Evolutionary conservation across 2,888 invertebrate genomes (phyloP).

Genomic region (Amblyjoppa fuscipennis): DNA sequence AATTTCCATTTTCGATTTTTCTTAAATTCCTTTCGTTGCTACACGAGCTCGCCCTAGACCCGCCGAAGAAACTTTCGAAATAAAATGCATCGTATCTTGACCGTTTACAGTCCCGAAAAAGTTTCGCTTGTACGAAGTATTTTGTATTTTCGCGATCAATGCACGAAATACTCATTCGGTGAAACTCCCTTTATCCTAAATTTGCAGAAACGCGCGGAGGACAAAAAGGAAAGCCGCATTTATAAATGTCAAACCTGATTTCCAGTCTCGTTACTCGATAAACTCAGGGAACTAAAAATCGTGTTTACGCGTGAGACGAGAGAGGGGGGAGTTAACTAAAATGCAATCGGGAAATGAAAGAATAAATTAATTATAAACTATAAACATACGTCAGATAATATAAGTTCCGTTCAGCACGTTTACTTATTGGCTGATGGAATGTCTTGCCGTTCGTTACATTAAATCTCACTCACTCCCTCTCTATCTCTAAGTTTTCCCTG

Average conservation of each 20-base stretch:
- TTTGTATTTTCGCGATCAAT: background rate
- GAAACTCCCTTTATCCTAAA: background rate
- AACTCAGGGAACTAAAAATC: constrained; percentile 15
- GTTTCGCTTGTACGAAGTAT: background rate
- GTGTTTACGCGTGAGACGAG: constrained; percentile 27
- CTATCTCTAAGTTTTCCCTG: constrained; percentile 17
- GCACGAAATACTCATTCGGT: background rate
- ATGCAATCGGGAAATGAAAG: constrained; percentile 59
- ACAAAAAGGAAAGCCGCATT: constrained; percentile 16
- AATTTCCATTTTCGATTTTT: background rate
- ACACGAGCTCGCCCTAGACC: background rate
- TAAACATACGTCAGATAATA: constrained; percentile 67
- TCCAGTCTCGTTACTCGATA: background rate
- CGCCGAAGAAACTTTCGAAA: background rate
- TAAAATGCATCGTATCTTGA: constrained; percentile 10
- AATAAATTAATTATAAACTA: constrained; percentile 75
- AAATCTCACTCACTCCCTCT: constrained; percentile 16
- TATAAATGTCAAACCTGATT: constrained; percentile 21
- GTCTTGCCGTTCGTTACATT: constrained; percentile 69
- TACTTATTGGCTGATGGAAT: constrained; percentile 75
- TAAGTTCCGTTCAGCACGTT: constrained; percentile 62
- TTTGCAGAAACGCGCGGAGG: constrained; percentile 1
- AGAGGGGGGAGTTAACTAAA: constrained; percentile 24
- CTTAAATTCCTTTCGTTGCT: background rate
- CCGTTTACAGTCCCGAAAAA: constrained; percentile 14